Evolutionary conservation across 2,113 vertebrate species (phyloP).

Genomic region (Myanophis thanlyinensis): DNA sequence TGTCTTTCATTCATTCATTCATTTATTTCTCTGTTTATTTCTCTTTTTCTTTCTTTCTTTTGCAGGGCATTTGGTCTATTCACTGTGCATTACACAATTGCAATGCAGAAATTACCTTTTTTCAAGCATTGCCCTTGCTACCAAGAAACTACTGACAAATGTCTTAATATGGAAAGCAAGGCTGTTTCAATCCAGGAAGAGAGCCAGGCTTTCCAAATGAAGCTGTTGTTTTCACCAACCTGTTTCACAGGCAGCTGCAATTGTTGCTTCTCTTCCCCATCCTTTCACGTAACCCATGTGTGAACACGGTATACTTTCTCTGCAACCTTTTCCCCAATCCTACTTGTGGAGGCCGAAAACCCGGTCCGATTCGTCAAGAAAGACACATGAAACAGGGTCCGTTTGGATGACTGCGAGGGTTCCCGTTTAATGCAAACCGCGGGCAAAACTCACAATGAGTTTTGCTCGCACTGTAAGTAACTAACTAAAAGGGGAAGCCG

Average conservation of each 20-base stretch:
- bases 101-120: conserved; percentile 27
- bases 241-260: conserved; percentile 44
- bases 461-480: too few relatives aligned
- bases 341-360: too few relatives aligned
- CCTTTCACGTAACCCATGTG: conserved; percentile 40
- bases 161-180: conserved; percentile 47
- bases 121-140: conserved; percentile 41
- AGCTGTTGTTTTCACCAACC: conserved; percentile 36
- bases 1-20: too few relatives aligned
- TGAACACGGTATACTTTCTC: conserved; percentile 46
- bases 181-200: conserved; percentile 34
- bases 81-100: conserved; percentile 44
- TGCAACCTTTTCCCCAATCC: conserved; percentile 24
- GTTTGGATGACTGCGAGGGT: too few relatives aligned
- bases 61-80: conserved; percentile 34
- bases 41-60: conserved; percentile 23
- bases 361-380: too few relatives aligned
- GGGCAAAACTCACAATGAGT: too few relatives aligned
- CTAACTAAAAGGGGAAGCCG: too few relatives aligned
- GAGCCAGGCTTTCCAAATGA: conserved; percentile 46
- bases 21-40: too few relatives aligned
- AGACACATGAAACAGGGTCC: too few relatives aligned
- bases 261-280: not conserved
- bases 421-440: too few relatives aligned
- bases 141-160: conserved; percentile 41